Base-by-base conservation (phyloP, 2,888 invertebrate genomes). In the Drosophila peninsularis region DNA sequence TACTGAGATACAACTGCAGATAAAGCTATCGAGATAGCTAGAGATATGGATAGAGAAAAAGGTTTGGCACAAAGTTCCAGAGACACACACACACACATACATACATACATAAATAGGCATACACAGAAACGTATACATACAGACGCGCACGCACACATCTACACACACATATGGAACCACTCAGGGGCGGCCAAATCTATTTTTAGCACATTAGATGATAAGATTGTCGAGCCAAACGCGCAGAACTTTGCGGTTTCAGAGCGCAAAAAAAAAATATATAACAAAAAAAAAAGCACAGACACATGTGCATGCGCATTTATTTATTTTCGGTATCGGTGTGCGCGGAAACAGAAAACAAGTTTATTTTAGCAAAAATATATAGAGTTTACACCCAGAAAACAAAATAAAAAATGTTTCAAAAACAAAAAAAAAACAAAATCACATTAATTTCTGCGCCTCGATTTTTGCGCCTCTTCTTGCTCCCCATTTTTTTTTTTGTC, bases 191-290 rank as follows among this genome's bases (percentile, higher is more conserved):
- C 61, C 70, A 36, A 44, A 41, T 60, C 81, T 83, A 83, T 87
- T 87, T 87, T 79, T 83, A 83, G 83, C 74, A 66, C 55, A 81
- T 83, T 81, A 86, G 83, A 83, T 83, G 83, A 83, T 83, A 83
- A 83, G 83, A 83, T 83, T 83, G 83, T 75, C 79, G 74, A 70
- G 64, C 71, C 77, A 70, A 78, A 82, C 83, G 74, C 86, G 68
- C 83, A 83, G 75, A 83, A 86, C 72, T 72, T 76, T 74, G 83
- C 83, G 83, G 81, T 82, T 82, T 85, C 53, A 67, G 58, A 69
- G 62, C 79, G 57, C 60, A 61, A 67, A 65, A 75, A 62, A 73
- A 71, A 68, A 56, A 67, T 27, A 53, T n/a, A 39, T 37, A 39
- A 37, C 6, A 52, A 32, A 47, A 17, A 52, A 52, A 36, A 70